Evolutionary conservation across 2,888 invertebrate species (phyloP), one percentile per base, ranked within the genome.

Genomic region (Chymomyza procnemis): DNA sequence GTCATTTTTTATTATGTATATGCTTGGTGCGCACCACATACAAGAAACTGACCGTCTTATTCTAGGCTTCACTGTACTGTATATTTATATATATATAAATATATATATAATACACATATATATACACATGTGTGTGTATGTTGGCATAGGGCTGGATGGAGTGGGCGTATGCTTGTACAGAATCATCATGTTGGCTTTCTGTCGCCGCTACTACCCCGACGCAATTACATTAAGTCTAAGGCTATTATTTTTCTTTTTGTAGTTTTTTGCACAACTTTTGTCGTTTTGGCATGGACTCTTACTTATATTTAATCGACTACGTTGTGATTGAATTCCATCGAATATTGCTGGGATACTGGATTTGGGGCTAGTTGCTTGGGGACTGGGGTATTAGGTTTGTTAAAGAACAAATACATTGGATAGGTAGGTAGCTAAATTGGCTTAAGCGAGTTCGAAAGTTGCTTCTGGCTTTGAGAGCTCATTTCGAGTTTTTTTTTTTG

Each of bases 301-400:
- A 41, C 34, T 75, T 82, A 86, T 76, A 80, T 84, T 82, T 88
- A 89, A 89, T 88, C 88, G 84, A 75, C 80, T 81, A 76, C 85
- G 80, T 87, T 78, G 81, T 82, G 85, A 89, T 88, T 88, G 81
- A 85, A 80, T 87, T 85, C 82, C 78, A 86, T 82, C 87, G 85
- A 85, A 82, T 73, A 74, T 84, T 85, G 81, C 84, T 82, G 78
- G 68, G 67, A 73, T 66, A 41, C 34, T 14, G 34, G 12, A 41
- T 41, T 41, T 41, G 34, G 9, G 34, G 34, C 12, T 41, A 12
- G 34, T 2, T 41, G 34, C 34, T 3, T 9, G 6, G 26, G 26
- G 26, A 1, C 8, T 26, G 34, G 6, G 26, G 26, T 4, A 1
- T 26, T 26, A 12, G 12, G 46, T 69, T 67, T 64, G 55, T 71